Conservation (phyloP, 2,797 vertebrate species). For the Periparus ater region DNA sequence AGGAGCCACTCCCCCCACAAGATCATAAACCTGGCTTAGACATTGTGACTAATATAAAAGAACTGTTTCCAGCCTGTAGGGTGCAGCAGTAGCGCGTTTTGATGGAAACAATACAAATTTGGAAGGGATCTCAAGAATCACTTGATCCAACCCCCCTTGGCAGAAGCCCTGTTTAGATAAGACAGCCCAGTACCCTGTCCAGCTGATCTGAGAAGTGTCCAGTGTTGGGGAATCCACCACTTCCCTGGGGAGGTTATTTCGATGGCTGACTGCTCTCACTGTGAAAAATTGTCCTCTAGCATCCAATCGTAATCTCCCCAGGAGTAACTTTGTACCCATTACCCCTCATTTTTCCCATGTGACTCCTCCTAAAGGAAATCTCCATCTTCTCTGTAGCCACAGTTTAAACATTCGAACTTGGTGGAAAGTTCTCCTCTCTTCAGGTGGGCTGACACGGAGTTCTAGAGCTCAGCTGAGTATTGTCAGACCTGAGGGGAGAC, state of each 20-base stretch:
- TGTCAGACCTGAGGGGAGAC: not conserved
- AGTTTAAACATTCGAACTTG: not conserved
- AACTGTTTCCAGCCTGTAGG: conserved; percentile 8
- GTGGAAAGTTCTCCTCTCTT: not conserved
- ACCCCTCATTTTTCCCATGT: not conserved
- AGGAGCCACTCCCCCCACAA: not conserved
- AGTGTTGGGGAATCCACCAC: not conserved
- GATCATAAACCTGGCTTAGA: not conserved
- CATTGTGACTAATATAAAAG: not conserved
- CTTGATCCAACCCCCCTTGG: not conserved
- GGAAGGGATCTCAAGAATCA: not conserved
- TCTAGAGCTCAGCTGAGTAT: not conserved
- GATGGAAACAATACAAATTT: not conserved
- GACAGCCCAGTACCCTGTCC: not conserved
- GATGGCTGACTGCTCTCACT: not conserved
- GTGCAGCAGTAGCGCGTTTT: conserved; percentile 5
- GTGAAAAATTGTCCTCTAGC: not conserved
- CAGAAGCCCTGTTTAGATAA: not conserved
- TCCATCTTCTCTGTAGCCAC: not conserved
- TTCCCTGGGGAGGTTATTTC: not conserved
- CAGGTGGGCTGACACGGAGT: not conserved
- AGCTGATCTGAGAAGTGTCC: not conserved
- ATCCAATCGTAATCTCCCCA: not conserved
- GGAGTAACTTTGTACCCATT: not conserved
- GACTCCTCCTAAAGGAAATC: not conserved